phyloP scores from a whole-genome alignment of 2,888 invertebrate genomes.

The Phorcus lineatus region DNA sequence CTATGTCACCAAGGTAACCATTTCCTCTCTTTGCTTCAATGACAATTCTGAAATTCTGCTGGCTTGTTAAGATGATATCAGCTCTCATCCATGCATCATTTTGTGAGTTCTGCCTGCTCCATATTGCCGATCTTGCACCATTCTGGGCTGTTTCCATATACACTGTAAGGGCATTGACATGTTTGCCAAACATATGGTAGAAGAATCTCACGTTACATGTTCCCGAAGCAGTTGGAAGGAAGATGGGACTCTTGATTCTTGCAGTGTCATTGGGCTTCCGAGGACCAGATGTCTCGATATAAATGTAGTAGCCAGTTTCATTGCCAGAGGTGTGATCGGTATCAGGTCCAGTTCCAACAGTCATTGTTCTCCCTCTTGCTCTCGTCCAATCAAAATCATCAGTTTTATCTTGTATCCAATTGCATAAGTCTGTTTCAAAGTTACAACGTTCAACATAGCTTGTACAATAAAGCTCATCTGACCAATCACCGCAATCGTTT shows the following conservation, averaged over 20 bases:
- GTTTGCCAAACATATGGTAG: conserved; percentile 67
- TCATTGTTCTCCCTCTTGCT: conserved; percentile 56
- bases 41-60: conserved; percentile 61
- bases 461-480: conserved; percentile 64
- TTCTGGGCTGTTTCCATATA: conserved; percentile 58
- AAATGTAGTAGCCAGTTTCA: conserved; percentile 67
- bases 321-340: conserved; percentile 64
- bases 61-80: conserved; percentile 52
- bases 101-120: conserved; percentile 53
- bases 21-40: conserved; percentile 64
- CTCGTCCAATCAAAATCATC: conserved; percentile 70
- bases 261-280: conserved; percentile 57
- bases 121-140: conserved; percentile 50
- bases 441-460: conserved; percentile 62
- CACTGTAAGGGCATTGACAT: conserved; percentile 62
- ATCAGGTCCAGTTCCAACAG: conserved; percentile 64
- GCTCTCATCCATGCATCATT: conserved; percentile 62
- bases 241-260: conserved; percentile 59
- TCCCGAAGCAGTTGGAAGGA: conserved; percentile 46
- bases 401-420: conserved; percentile 63
- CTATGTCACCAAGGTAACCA: conserved; percentile 66
- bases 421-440: conserved; percentile 68
- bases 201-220: conserved; percentile 66
- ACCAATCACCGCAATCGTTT: conserved; percentile 69
- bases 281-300: conserved; percentile 55